These are phyloP conservation scores for Danaus chrysippus DNA, from an alignment of 2,888 invertebrate genomes.

Conservation along the genomic window DNA sequence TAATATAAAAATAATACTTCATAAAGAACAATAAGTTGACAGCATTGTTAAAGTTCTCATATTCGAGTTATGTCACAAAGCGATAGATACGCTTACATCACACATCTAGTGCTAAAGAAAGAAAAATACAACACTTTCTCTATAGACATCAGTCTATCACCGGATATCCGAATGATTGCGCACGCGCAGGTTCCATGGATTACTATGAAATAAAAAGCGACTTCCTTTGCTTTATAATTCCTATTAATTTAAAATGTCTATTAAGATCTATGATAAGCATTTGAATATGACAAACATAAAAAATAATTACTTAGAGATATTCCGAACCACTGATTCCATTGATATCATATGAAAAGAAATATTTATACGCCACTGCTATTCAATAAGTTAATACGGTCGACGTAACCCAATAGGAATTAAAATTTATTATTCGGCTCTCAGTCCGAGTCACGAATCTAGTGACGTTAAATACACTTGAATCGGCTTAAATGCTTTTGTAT, in stretches of 20 bases:
- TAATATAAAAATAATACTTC: no score
- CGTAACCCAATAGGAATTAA: slow-evolving; percentile 42
- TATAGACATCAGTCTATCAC: slow-evolving; percentile 33
- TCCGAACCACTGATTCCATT: slow-evolving; percentile 47
- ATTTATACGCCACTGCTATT: slow-evolving; percentile 54
- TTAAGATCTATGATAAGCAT: not conserved
- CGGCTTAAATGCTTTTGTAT: slow-evolving; percentile 24
- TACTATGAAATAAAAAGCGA: slow-evolving; percentile 26
- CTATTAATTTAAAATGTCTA: slow-evolving; percentile 9
- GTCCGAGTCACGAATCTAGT: slow-evolving; percentile 35
- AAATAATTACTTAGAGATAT: slow-evolving; percentile 38
- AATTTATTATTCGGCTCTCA: slow-evolving; percentile 32
- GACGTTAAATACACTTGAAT: slow-evolving; percentile 27
- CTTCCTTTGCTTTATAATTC: slow-evolving; percentile 23
- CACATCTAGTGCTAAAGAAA: slow-evolving; percentile 19
- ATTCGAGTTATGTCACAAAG: not conserved
- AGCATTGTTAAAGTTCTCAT: slow-evolving; percentile 16
- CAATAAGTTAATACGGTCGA: slow-evolving; percentile 38
- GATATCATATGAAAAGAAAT: slow-evolving; percentile 50
- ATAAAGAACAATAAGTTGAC: no score
- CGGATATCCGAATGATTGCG: slow-evolving; percentile 30
- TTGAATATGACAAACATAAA: not conserved
- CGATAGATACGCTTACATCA: slow-evolving; percentile 9
- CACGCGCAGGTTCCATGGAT: slow-evolving; percentile 22
- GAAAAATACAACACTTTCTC: slow-evolving; percentile 44